A percentile compares a stretch with the other conserved stretches of the same genome.
phyloP scores from a whole-genome alignment of 2,113 vertebrate genomes.

The Camelus bactrianus region DNA sequence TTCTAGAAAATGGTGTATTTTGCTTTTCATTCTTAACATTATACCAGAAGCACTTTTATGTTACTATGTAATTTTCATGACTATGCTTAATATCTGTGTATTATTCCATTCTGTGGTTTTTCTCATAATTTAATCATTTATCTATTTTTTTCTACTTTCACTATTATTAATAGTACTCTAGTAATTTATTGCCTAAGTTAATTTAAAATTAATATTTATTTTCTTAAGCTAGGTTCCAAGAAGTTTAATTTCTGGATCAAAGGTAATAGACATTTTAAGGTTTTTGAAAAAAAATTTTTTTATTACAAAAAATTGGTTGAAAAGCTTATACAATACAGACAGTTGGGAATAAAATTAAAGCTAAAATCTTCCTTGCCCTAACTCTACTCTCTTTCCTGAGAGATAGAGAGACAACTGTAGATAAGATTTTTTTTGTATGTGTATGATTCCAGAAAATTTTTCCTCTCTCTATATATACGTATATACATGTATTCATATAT shows the following conservation, averaged over 20 bases:
- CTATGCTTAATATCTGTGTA: not conserved
- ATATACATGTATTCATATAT: not conserved
- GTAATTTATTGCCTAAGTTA: not conserved
- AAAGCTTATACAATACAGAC: not conserved
- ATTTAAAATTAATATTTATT: conserved; percentile 7
- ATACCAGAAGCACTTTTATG: not conserved
- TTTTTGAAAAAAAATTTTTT: not conserved
- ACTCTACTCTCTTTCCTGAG: not conserved
- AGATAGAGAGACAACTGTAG: not conserved
- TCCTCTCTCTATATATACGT: not conserved
- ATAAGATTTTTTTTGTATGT: not conserved
- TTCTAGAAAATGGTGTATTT: not conserved
- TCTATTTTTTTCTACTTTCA: not conserved
- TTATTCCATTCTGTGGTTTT: not conserved
- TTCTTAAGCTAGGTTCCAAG: not conserved
- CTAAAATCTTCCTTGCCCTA: not conserved
- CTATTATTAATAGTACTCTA: not conserved
- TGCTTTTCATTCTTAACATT: not conserved
- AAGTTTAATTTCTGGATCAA: conserved; percentile 4
- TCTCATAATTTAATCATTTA: not conserved
- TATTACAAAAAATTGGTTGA: not conserved
- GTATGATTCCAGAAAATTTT: not conserved
- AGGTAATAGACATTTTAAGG: not conserved
- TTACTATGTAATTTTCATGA: not conserved
- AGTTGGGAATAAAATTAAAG: not conserved